Base-by-base conservation (phyloP, 2,113 vertebrate genomes). In the Ciconia stormi region DNA sequence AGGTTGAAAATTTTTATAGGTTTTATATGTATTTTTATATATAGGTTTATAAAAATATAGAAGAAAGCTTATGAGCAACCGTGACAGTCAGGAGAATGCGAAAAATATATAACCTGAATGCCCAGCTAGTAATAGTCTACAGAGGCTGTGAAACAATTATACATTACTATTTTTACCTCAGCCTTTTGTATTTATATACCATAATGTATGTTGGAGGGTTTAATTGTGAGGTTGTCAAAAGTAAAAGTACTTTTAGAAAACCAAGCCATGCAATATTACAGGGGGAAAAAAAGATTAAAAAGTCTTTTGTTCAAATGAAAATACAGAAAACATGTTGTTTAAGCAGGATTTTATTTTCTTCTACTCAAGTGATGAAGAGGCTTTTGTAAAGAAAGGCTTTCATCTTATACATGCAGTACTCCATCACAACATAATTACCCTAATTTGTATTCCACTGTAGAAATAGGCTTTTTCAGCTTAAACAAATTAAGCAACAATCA, bases 361-460 rank as follows among this genome's bases (percentile, higher is more conserved):
- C 87, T 94, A 95, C 89, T 95, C 87, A 85, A 97, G 87, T 96
- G 94, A 96, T 95, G 96, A 96, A 90, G 92, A 95, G 89, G 87
- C 97, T 96, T 96, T 98, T 98, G 92, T 97, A 89, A 97, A 97
- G 95, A 93, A 97, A 96, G 87, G 91, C 97, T 98, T 98, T 98
- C 90, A 97, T 98, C 93, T 97, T 97, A 97, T 63, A 96, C 93
- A 97, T 89, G 94, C 95, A 96, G 83, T 87, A 92, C 95, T 97
- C 95, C 89, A 96, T 97, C 97, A 98, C 94, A 97, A 97, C 76
- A 85, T 97, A 97, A 97, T 98, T 98, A 97, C 93, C 96, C 96
- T 97, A 97, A 97, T 98, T 97, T 97, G 97, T 98, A 98, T 98
- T 98, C 97, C 66, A 63, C 95, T 94, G 93, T 96, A 97, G 97